Evolutionary conservation across 2,797 vertebrate species (phyloP), one percentile per base, ranked within the genome.

Genomic region (Acrossocheilus fasciatus): DNA sequence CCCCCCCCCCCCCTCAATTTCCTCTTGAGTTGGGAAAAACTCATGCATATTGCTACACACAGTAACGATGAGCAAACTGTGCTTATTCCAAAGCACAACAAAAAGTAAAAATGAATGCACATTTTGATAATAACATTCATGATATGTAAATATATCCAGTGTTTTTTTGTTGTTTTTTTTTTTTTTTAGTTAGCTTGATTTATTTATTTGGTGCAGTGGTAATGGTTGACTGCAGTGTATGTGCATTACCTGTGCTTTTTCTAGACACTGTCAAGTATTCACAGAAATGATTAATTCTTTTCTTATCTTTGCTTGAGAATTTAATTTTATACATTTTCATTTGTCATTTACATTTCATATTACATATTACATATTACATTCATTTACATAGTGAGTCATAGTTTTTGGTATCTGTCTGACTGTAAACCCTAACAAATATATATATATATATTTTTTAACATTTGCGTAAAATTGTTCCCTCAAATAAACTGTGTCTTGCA

Each of bases 151-250:
- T 34, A 36, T 36, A 36, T 68, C 2, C 15, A n/a, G n/a, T n/a
- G n/a, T n/a, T n/a, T n/a, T n/a, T n/a, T n/a, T n/a, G 12, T 14
- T 15, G 15, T 36, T 68, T 18, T 17, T 15, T 68, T 66, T 62
- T 34, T 34, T 34, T 34, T 34, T 34, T 30, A 30, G 57, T 62
- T 62, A 17, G 26, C 30, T 36, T 66, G 18, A 68, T 62, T 4
- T 26, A n/a, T 68, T 36, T 68, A 66, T 30, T 7, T 17, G 14
- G 12, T 23, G 54, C 20, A 57, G 54, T 57, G 20, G 54, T 23
- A 57, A 57, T 57, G 54, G 54, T 57, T 57, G 86, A 94, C 91
- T 85, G 77, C 50, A 86, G 34, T 26, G 41, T 10, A 50, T 82
- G 23, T 66, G 34, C 52, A 85, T 26, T 10, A 18, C 78, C 72